These are phyloP conservation scores for Steinernema hermaphroditum DNA, from an alignment of 2,888 invertebrate genomes.

Conservation along the genomic window DNA sequence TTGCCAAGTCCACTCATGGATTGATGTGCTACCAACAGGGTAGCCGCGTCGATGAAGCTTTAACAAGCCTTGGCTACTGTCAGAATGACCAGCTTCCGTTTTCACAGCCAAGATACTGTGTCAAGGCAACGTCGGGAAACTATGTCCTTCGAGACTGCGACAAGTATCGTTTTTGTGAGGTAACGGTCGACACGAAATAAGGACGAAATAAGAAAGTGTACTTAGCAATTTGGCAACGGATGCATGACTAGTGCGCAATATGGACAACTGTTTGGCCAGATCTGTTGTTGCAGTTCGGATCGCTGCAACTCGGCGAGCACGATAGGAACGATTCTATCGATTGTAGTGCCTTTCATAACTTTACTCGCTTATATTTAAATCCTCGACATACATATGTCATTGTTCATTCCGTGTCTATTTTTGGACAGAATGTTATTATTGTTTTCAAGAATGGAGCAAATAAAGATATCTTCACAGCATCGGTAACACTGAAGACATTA, in stretches of 20 bases:
- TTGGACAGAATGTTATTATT: too few species aligned
- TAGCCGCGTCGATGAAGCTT: neutral
- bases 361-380: neutral
- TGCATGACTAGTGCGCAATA: neutral
- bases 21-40: neutral
- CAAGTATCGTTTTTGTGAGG: neutral
- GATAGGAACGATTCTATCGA: neutral
- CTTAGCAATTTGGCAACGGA: neutral
- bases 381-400: neutral
- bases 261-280: neutral
- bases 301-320: conserved; percentile 4
- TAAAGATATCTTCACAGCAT: too few species aligned
- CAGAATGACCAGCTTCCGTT: neutral
- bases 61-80: neutral
- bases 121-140: neutral
- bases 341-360: neutral
- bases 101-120: neutral
- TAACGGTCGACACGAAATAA: neutral
- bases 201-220: neutral
- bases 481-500: too few species aligned
- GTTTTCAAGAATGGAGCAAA: too few species aligned
- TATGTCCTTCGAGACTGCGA: neutral
- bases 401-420: neutral
- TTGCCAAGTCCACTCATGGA: neutral
- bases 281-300: neutral